Percentiles rank a stretch among this genome's conserved stretches.
Conservation (phyloP, 1,140 invertebrate genomes). For the Sitophilus oryzae region DNA sequence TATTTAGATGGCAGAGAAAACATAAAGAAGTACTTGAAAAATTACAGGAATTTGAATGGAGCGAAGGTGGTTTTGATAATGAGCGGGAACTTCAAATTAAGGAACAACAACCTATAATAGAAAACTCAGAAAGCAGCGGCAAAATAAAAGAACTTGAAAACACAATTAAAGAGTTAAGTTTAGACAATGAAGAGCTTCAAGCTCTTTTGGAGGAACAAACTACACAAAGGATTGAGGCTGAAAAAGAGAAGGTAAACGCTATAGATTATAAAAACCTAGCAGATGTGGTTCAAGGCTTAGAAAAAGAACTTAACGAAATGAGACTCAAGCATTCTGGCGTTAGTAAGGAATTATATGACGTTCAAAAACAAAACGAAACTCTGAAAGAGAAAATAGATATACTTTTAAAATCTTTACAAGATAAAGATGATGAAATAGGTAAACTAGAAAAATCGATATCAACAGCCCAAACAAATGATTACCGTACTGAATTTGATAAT, state of each 20-base stretch:
- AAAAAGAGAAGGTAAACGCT: conserved; percentile 29
- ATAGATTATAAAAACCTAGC: conserved; percentile 3
- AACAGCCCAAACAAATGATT: background rate
- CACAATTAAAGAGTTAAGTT: conserved; percentile 55
- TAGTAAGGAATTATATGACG: background rate
- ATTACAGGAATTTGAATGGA: conserved; percentile 56
- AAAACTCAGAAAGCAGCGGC: background rate
- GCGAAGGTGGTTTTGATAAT: conserved; percentile 37
- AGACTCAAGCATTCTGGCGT: background rate
- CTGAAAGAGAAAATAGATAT: background rate
- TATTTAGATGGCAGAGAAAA: conserved; percentile 57
- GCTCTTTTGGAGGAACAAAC: conserved; percentile 55
- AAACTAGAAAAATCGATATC: background rate
- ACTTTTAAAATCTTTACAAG: background rate
- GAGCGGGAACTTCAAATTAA: too few species aligned
- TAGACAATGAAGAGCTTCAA: conserved; percentile 68
- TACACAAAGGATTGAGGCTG: conserved; percentile 32
- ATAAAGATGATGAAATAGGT: background rate
- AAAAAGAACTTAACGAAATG: conserved; percentile 16
- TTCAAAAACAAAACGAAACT: conserved; percentile 1
- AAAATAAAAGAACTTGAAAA: conserved; percentile 48
- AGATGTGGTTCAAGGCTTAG: too few species aligned
- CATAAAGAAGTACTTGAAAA: conserved; percentile 56
- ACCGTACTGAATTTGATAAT: background rate
- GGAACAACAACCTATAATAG: conserved; percentile 7